Conservation (phyloP, 2,888 invertebrate genomes). For the Synanthedon tipuliformis region DNA sequence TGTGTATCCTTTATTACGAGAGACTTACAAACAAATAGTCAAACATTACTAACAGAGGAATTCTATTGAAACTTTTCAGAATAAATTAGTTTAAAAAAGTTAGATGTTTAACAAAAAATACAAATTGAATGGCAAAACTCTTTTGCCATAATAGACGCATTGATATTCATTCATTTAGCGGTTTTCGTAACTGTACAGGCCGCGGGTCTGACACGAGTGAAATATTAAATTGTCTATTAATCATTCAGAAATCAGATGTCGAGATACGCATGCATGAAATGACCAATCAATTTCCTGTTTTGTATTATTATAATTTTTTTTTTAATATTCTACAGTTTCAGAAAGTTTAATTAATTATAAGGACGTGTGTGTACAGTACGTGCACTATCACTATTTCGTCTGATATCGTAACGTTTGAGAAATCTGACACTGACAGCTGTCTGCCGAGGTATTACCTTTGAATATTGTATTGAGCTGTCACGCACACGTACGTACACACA, state of each 20-base stretch:
- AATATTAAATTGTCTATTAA: conserved; percentile 13
- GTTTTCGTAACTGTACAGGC: conserved; percentile 11
- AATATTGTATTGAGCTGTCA: neutral
- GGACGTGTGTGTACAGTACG: conserved; percentile 28
- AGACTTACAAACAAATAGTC: too few species aligned
- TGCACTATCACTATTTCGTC: conserved; percentile 29
- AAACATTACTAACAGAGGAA: too few species aligned
- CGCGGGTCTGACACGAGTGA: conserved; percentile 5
- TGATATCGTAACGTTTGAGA: conserved; percentile 30
- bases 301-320: conserved; percentile 12
- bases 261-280: conserved; percentile 4
- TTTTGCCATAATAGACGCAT: neutral
- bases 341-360: conserved; percentile 1
- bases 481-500: too few species aligned
- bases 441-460: neutral
- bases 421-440: neutral
- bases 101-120: too few species aligned
- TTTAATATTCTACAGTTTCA: conserved; percentile 17
- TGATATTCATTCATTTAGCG: conserved; percentile 6
- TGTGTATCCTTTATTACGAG: too few species aligned
- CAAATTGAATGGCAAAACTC: neutral
- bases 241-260: conserved; percentile 3
- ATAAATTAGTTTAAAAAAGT: too few species aligned
- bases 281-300: conserved; percentile 10
- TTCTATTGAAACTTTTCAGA: too few species aligned